Evolutionary conservation across 2,888 invertebrate genomes (phyloP).

Genomic region (Crepidodera aurea): DNA sequence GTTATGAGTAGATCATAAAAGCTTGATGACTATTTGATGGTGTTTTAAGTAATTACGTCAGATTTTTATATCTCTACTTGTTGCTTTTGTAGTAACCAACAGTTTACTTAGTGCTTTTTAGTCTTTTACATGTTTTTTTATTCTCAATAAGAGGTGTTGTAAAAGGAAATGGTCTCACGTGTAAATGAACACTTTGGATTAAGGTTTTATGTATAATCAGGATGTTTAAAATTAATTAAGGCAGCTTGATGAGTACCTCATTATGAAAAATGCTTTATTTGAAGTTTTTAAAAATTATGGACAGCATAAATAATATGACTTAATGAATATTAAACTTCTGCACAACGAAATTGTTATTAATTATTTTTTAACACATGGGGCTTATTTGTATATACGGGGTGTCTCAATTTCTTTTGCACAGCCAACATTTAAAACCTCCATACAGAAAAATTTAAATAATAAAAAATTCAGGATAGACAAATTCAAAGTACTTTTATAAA

Average conservation of each 20-base stretch:
- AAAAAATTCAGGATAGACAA: no score
- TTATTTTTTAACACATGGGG: no score
- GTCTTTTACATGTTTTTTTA: neutral
- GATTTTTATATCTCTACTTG: constrained; percentile 58
- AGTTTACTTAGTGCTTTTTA: constrained; percentile 5
- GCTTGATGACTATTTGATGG: constrained; percentile 56
- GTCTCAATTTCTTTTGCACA: no score
- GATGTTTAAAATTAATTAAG: neutral
- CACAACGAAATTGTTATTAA: no score
- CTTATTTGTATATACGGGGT: no score
- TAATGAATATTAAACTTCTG: no score
- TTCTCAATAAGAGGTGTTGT: neutral
- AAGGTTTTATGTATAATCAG: neutral
- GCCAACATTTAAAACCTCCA: no score
- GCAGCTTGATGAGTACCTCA: neutral
- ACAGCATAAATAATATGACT: neutral
- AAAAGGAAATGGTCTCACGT: neutral
- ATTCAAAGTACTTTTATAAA: no score
- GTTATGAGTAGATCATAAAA: constrained; percentile 59
- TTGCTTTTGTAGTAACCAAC: constrained; percentile 44
- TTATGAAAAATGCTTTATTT: neutral
- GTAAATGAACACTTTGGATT: neutral
- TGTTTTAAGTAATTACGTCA: constrained; percentile 57
- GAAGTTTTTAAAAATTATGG: neutral
- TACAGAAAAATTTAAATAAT: no score